These are phyloP conservation scores for Myiozetetes cayanensis DNA, from an alignment of 2,113 vertebrate species.

Conservation along the genomic window DNA sequence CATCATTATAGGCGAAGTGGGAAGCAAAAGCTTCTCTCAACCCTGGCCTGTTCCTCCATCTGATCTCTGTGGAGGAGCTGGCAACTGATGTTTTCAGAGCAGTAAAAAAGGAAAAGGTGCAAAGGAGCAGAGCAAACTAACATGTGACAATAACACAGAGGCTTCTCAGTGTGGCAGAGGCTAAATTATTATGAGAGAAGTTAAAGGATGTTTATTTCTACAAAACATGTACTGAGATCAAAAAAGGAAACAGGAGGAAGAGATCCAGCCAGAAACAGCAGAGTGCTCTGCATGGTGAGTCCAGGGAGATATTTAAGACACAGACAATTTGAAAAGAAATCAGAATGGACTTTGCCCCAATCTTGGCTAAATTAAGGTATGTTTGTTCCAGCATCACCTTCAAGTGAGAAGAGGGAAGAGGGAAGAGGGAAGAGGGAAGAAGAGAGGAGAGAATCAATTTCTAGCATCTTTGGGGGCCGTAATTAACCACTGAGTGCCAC, in stretches of 20 bases:
- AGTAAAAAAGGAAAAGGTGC: neutral
- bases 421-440: neutral
- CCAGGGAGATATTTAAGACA: neutral
- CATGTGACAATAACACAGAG: neutral
- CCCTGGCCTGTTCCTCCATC: neutral
- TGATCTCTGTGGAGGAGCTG: constrained; percentile 6
- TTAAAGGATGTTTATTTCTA: constrained; percentile 9
- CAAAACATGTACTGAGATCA: neutral
- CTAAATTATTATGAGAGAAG: neutral
- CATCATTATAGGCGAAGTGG: constrained; percentile 1
- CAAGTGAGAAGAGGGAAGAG: neutral
- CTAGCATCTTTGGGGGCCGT: neutral
- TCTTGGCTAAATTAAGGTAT: neutral
- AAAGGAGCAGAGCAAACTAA: constrained; percentile 6
- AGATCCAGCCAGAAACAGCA: neutral
- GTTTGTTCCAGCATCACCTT: neutral
- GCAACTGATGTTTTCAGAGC: constrained; percentile 28
- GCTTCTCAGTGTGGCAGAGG: neutral
- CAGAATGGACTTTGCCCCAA: neutral
- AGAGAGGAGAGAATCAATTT: neutral
- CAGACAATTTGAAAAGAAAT: neutral
- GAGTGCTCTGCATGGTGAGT: neutral
- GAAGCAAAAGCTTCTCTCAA: constrained; percentile 15
- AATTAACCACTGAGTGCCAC: neutral
- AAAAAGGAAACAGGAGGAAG: neutral